A percentile compares a stretch with the other conserved stretches of the same genome.
Conservation (phyloP, 1,140 invertebrate species). For the Planococcus citri region DNA sequence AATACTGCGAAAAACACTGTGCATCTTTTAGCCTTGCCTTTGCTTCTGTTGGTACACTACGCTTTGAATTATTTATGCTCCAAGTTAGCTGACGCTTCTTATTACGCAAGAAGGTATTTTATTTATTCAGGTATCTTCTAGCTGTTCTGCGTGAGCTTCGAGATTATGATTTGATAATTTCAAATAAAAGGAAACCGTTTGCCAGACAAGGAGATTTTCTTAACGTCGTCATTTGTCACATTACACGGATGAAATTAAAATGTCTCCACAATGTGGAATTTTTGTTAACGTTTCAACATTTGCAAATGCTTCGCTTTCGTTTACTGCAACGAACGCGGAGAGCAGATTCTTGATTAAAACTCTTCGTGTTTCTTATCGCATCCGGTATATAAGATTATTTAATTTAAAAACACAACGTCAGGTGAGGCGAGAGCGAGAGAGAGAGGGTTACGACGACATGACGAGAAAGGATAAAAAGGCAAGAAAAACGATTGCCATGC, state of each 20-base stretch:
- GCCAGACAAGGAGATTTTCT: not conserved
- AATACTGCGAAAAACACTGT: not conserved
- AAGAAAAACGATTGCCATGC: no score
- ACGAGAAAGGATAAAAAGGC: no score
- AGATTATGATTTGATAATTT: not conserved
- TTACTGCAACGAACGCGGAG: no score
- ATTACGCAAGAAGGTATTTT: not conserved
- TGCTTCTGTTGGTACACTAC: not conserved
- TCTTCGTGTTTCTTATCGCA: no score
- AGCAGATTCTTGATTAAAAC: no score
- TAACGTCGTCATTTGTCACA: not conserved
- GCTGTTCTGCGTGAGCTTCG: not conserved
- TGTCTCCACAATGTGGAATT: not conserved
- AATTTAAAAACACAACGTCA: no score
- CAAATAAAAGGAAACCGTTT: not conserved
- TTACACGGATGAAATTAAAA: not conserved
- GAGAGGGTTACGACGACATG: no score
- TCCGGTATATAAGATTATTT: no score
- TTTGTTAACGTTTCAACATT: not conserved
- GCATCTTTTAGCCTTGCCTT: not conserved
- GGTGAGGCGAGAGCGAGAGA: no score
- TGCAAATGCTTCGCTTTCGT: not conserved
- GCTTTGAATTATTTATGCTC: not conserved
- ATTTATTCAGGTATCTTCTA: not conserved
- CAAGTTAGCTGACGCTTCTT: slow-evolving; percentile 6